phyloP scores from a whole-genome alignment of 2,113 vertebrate genomes.

The Chionomys nivalis region DNA sequence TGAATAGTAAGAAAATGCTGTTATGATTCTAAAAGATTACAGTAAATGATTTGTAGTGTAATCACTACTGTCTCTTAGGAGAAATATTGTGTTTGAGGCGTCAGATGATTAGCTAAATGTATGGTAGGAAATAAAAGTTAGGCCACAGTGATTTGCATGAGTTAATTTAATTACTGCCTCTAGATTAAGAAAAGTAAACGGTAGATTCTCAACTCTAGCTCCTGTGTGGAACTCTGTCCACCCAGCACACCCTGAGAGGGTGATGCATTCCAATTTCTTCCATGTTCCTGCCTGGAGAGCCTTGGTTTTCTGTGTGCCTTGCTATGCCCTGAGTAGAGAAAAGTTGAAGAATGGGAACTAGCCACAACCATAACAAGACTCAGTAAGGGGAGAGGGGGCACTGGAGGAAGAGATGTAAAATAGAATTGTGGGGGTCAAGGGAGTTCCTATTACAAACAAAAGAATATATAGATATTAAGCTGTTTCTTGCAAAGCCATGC shows the following conservation, averaged over 20 bases:
- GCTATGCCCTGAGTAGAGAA: neutral
- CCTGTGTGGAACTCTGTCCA: constrained; percentile 9
- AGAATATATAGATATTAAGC: neutral
- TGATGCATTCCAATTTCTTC: neutral
- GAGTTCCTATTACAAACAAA: neutral
- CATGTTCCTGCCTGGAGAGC: neutral
- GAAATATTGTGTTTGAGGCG: neutral
- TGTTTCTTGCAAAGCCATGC: neutral
- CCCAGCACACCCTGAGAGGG: neutral
- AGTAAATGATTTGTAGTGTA: neutral
- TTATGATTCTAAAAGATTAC: neutral
- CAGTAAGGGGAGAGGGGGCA: too few relatives aligned
- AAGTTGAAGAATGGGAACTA: neutral
- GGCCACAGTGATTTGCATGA: constrained; percentile 28
- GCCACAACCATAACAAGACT: neutral
- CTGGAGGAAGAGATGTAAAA: neutral
- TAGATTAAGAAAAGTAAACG: constrained; percentile 16
- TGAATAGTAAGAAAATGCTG: constrained; percentile 9
- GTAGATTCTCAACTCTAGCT: neutral
- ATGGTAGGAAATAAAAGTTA: constrained; percentile 46
- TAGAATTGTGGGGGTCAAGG: neutral
- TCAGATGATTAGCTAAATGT: neutral
- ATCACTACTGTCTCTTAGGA: neutral
- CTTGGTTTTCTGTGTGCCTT: neutral
- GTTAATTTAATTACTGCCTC: neutral